Evolutionary conservation across 23 tunicate species (phyloP), one percentile per base, ranked within the genome.

Genomic region (Trididemnum nubilum): DNA sequence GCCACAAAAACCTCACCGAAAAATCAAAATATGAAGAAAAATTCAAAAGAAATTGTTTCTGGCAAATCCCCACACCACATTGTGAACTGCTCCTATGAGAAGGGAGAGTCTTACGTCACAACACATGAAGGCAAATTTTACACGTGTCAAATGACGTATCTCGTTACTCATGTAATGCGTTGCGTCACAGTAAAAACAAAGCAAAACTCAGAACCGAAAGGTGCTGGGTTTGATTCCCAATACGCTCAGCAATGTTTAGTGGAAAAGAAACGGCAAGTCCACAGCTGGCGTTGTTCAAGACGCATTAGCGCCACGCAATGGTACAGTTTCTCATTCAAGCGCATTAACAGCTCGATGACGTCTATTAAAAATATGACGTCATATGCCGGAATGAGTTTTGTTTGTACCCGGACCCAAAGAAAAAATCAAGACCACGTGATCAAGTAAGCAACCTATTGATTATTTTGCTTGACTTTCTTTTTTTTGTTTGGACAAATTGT

Each of bases 241-340:
- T 38, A 2, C 33, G 29, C 28, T 30, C 31, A 73, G 24, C 78
- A 73, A 73, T 73, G 78, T 27, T 26, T 38, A 2, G 78, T 73
- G 5, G 58, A 73, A 73, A 38, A 22, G 7, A 38, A 15, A 28
- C 58, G 78, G 28, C 32, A 21, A n/a, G 58, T 39, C 29, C 28
- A 38, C 29, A 37, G 58, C 2, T 73, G 78, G 78, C 30, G 78
- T 2, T 73, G 78, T 73, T 73, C 58, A 29, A 22, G 78, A 38
- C 57, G 31, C 15, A 7, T 73, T 12, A 39, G 29, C 78, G 78
- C 25, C 57, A 39, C 30, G 58, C 12, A 73, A 15, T 73, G 78
- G 78, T 38, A 22, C 33, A 23, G 58, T 73, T 38, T 73, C 24
- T 73, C 78, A 3, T 39, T 73, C 30, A 73, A 73, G 32, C 57